phyloP scores from a whole-genome alignment of 2,113 vertebrate species.

The Cyprinodon brontotheroides region DNA sequence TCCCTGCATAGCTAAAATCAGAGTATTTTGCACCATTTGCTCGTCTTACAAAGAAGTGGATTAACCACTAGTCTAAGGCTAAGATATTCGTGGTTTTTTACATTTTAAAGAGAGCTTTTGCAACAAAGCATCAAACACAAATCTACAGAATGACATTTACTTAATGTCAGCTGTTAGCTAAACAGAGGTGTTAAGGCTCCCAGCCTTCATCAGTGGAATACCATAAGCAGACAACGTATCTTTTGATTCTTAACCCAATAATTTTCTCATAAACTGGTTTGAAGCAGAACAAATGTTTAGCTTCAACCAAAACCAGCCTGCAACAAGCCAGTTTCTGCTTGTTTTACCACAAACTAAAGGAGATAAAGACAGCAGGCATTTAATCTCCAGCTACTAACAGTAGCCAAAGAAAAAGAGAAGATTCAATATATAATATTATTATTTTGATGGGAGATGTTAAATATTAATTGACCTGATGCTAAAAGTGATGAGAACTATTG shows the following conservation, averaged over 20 bases:
- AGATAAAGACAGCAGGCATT: slow-evolving; percentile 16
- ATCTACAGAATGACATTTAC: background rate
- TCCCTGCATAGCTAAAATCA: slow-evolving; percentile 25
- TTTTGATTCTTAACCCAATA: background rate
- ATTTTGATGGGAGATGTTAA: background rate
- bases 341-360: slow-evolving; percentile 29
- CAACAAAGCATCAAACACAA: background rate
- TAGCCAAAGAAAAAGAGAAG: slow-evolving; percentile 13
- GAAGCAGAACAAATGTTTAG: slow-evolving; percentile 19
- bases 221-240: background rate
- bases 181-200: background rate
- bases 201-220: background rate
- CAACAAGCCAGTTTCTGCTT: background rate
- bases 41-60: slow-evolving; percentile 14
- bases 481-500: background rate
- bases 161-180: background rate
- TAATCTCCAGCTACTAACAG: slow-evolving; percentile 24
- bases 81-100: background rate
- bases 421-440: background rate
- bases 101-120: slow-evolving; percentile 4
- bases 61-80: slow-evolving; percentile 10
- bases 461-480: background rate
- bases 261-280: slow-evolving; percentile 20
- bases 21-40: slow-evolving; percentile 15
- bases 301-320: slow-evolving; percentile 29